Conservation (phyloP, 92 coral and sea anemone species). For the Pocillopora grandis region DNA sequence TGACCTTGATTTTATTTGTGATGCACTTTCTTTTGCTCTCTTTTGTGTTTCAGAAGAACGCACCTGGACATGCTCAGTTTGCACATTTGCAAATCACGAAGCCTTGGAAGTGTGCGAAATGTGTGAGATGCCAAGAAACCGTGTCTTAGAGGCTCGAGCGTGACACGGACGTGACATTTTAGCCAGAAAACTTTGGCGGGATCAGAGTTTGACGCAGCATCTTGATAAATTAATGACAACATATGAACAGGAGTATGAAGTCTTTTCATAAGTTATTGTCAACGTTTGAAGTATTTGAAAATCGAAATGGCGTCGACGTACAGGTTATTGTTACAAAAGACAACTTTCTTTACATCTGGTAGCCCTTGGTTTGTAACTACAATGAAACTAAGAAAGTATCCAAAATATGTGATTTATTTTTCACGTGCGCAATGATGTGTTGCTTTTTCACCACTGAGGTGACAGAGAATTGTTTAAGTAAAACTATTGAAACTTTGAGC, state of each 20-base stretch:
- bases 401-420: constrained; percentile 20
- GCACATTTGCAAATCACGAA: constrained; percentile 83
- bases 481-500: not conserved
- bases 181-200: constrained; percentile 35
- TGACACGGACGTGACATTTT: not conserved
- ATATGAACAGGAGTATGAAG: not conserved
- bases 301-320: not conserved
- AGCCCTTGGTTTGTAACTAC: constrained; percentile 6
- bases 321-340: constrained; percentile 18
- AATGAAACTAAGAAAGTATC: constrained; percentile 12
- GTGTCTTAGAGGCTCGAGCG: constrained; percentile 43
- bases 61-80: constrained; percentile 75
- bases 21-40: not conserved
- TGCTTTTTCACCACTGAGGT: constrained; percentile 11
- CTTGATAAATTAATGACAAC: constrained; percentile 25
- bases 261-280: too few species aligned
- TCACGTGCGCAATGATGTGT: constrained; percentile 1
- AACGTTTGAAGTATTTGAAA: not conserved
- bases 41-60: constrained; percentile 41
- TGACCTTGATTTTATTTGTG: not conserved
- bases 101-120: constrained; percentile 76
- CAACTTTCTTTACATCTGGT: constrained; percentile 1
- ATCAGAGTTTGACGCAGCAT: constrained; percentile 27
- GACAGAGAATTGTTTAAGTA: constrained; percentile 25
- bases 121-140: constrained; percentile 67